phyloP scores from a whole-genome alignment of 2,888 invertebrate species.

The Rutpela maculata region DNA sequence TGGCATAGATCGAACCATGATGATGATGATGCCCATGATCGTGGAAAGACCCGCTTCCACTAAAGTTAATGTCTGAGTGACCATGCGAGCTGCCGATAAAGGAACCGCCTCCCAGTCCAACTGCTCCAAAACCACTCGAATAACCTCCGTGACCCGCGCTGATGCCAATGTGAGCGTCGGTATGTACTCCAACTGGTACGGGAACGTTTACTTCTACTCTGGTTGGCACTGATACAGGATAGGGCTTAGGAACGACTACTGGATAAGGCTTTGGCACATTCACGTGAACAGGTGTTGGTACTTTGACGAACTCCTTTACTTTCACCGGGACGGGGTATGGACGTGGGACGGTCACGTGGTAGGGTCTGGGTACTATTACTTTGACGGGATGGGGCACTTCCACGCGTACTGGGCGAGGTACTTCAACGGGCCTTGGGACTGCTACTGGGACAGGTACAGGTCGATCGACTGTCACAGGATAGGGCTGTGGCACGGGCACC shows the following conservation, averaged over 20 bases:
- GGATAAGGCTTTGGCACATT: constrained; percentile 67
- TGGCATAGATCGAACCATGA: constrained; percentile 54
- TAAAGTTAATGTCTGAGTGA: constrained; percentile 41
- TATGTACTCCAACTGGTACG: constrained; percentile 63
- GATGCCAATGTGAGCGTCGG: constrained; percentile 53
- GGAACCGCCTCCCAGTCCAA: constrained; percentile 30
- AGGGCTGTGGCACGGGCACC: constrained; percentile 66
- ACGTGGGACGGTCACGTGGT: constrained; percentile 65
- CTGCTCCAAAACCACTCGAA: constrained; percentile 25
- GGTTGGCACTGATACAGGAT: constrained; percentile 65
- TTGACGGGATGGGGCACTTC: constrained; percentile 67
- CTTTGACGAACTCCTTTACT: constrained; percentile 65
- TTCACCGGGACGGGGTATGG: constrained; percentile 65
- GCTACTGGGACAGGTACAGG: constrained; percentile 66
- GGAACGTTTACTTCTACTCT: constrained; percentile 65
- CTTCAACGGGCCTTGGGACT: constrained; percentile 65
- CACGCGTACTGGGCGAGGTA: constrained; percentile 65
- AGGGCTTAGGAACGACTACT: constrained; percentile 65
- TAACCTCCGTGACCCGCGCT: constrained; percentile 46
- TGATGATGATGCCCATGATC: constrained; percentile 43
- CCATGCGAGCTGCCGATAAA: constrained; percentile 43
- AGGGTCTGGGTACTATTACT: constrained; percentile 64
- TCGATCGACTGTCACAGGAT: constrained; percentile 61
- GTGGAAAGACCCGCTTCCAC: constrained; percentile 46
- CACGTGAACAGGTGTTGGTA: constrained; percentile 66